phyloP scores from a whole-genome alignment of 2,797 vertebrate species.

The Trematomus bernacchii region DNA sequence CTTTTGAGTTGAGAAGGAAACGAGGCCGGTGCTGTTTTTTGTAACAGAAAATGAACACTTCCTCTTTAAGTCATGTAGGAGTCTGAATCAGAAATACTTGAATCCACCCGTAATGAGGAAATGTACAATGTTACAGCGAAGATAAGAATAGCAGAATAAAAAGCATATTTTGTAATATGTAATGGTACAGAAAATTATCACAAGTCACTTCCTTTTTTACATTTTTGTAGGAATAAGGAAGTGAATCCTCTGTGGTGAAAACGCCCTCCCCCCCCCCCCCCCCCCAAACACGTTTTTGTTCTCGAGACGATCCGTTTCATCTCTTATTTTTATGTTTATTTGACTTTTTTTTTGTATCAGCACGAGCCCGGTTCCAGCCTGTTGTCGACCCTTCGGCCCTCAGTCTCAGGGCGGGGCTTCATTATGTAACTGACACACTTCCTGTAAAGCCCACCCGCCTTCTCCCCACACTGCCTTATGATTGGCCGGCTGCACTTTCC shows the following conservation, averaged over 20 bases:
- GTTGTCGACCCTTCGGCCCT: conserved; percentile 12
- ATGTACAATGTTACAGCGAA: no score
- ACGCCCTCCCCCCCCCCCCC: not conserved
- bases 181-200: no score
- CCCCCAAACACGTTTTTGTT: not conserved
- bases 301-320: not conserved
- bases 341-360: not conserved
- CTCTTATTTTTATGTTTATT: not conserved
- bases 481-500: conserved; percentile 70
- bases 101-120: no score
- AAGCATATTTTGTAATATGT: no score
- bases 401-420: conserved; percentile 65
- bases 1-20: not conserved
- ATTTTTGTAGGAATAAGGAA: conserved; percentile 24
- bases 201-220: not conserved
- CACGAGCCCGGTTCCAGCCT: conserved; percentile 9
- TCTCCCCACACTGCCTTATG: not conserved
- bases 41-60: conserved; percentile 1
- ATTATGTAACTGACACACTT: conserved; percentile 87
- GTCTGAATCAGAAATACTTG: not conserved
- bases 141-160: no score
- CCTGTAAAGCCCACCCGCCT: conserved; percentile 52
- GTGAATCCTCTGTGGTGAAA: conserved; percentile 12
- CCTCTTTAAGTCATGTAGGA: conserved; percentile 15
- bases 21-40: no score